Conservation (phyloP, 1,140 invertebrate species). For the Cydia pomonella region DNA sequence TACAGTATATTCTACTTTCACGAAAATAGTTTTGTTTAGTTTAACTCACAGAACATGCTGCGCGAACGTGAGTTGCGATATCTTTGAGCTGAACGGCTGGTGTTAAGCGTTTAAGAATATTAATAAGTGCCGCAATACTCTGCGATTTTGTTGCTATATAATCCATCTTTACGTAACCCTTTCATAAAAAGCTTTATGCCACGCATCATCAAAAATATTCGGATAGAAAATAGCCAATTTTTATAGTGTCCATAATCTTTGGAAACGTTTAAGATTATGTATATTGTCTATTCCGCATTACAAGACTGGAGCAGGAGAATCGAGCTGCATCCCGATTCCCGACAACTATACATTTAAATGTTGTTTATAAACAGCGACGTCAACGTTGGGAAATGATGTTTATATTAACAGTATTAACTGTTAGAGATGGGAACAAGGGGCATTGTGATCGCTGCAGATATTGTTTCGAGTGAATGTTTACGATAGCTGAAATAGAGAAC, state of each 20-base stretch:
- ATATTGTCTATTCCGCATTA: neutral
- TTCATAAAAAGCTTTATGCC: neutral
- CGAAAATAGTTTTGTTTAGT: slow-evolving; percentile 24
- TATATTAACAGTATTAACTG: slow-evolving; percentile 18
- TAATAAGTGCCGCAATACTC: neutral
- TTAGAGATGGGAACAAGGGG: neutral
- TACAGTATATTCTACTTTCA: neutral
- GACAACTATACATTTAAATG: neutral
- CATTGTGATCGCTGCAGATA: slow-evolving; percentile 6
- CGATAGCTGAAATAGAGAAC: neutral
- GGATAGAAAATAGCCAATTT: neutral
- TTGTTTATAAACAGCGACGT: slow-evolving; percentile 25
- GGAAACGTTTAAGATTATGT: neutral
- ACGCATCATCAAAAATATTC: neutral
- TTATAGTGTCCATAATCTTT: neutral
- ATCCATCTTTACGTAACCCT: too few species aligned
- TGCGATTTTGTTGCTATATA: too few species aligned
- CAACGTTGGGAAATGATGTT: slow-evolving; percentile 19
- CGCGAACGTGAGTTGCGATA: neutral
- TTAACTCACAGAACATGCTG: neutral
- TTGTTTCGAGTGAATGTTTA: slow-evolving; percentile 6
- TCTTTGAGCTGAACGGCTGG: neutral
- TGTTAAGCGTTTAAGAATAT: neutral
- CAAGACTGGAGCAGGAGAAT: neutral
- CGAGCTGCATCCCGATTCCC: neutral